phyloP scores from a whole-genome alignment of 2,888 invertebrate genomes.

The Neoaliturus tenellus region DNA sequence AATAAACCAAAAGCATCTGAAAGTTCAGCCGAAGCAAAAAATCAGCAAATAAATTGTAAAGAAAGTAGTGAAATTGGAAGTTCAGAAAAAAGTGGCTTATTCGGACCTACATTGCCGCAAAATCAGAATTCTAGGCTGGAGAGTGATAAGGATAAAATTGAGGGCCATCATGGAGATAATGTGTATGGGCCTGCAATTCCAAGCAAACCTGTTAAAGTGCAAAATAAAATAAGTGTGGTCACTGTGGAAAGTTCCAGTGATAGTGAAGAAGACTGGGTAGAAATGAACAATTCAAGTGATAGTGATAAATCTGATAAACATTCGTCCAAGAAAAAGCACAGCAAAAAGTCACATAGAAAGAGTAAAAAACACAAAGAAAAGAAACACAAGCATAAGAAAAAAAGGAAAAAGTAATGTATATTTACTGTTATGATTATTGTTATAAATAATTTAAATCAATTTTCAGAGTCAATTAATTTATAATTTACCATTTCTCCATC shows the following conservation, averaged over 20 bases:
- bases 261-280: slow-evolving; percentile 36
- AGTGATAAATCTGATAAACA: background rate
- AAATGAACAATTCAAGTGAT: slow-evolving; percentile 1
- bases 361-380: slow-evolving; percentile 26
- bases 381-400: slow-evolving; percentile 37
- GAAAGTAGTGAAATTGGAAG: too few species aligned
- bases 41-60: background rate
- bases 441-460: background rate
- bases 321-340: slow-evolving; percentile 32
- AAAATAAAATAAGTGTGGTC: background rate
- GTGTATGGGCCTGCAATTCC: background rate
- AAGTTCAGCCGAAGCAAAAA: background rate
- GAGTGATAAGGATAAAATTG: background rate
- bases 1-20: slow-evolving; percentile 63
- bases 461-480: too few species aligned
- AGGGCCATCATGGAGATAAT: background rate
- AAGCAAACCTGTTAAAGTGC: background rate
- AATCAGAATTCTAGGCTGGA: background rate
- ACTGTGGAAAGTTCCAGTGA: background rate
- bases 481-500: too few species aligned
- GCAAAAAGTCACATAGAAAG: slow-evolving; percentile 34
- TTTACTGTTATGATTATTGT: background rate
- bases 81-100: background rate
- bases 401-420: background rate
- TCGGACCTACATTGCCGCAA: background rate